These are phyloP conservation scores for Zaprionus vittiger DNA, from an alignment of 1,140 invertebrate species.

Conservation along the genomic window DNA sequence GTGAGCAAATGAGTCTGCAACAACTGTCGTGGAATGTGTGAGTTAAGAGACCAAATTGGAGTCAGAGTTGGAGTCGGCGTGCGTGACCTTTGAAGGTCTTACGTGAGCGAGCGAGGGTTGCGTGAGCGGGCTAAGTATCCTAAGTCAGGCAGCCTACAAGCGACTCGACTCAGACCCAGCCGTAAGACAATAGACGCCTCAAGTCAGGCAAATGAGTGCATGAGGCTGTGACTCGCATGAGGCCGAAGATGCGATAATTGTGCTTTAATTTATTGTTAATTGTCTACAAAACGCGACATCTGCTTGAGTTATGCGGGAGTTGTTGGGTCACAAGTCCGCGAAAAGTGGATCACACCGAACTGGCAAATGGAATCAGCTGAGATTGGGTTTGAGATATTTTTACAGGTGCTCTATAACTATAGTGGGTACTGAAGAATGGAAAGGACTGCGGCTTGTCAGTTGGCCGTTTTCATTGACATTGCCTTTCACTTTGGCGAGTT, in stretches of 20 bases:
- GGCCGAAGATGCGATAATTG: slow-evolving; percentile 60
- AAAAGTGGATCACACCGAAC: background rate
- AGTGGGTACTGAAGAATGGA: background rate
- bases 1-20: slow-evolving; percentile 30
- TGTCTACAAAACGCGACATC: slow-evolving; percentile 58
- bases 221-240: slow-evolving; percentile 17
- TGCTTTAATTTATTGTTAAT: slow-evolving; percentile 74
- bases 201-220: background rate
- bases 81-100: slow-evolving; percentile 73
- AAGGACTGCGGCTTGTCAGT: slow-evolving; percentile 7
- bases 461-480: background rate
- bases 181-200: slow-evolving; percentile 45
- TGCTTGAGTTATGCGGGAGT: slow-evolving; percentile 6
- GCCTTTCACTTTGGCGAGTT: slow-evolving; percentile 71
- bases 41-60: slow-evolving; percentile 19
- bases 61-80: slow-evolving; percentile 36
- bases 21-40: background rate
- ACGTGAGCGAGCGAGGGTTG: slow-evolving; percentile 65
- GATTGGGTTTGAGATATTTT: too few species aligned
- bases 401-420: too few species aligned
- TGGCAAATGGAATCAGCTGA: background rate
- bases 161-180: slow-evolving; percentile 31
- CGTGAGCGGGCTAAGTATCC: slow-evolving; percentile 44
- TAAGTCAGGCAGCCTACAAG: slow-evolving; percentile 33
- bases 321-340: slow-evolving; percentile 9